A percentile compares a stretch with the other conserved stretches of the same genome.
Evolutionary conservation across 2,888 invertebrate species (phyloP).

Genomic region (Ashinkailepas kermadecensis): DNA sequence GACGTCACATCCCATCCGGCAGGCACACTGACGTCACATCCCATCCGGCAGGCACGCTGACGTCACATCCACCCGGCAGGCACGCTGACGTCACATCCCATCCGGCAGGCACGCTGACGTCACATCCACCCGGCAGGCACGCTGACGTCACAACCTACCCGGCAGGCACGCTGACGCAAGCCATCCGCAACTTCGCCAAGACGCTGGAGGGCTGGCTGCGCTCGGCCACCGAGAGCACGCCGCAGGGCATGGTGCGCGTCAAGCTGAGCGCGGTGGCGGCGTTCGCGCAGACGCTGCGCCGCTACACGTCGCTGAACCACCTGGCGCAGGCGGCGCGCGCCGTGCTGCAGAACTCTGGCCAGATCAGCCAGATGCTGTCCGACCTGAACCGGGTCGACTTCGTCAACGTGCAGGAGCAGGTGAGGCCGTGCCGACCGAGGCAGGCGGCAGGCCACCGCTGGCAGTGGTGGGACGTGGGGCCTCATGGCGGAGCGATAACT

Average conservation of each 20-base stretch:
- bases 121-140: no score
- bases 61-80: no score
- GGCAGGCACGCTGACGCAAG: conserved; percentile 73
- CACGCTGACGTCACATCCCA: no score
- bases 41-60: no score
- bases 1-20: no score
- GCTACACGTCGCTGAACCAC: conserved; percentile 96
- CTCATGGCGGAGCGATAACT: no score
- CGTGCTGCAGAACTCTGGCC: conserved; percentile 86
- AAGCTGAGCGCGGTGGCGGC: conserved; percentile 76
- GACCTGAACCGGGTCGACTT: conserved; percentile 97
- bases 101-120: no score
- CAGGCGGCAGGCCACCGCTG: no score
- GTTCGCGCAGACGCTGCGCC: conserved; percentile 86
- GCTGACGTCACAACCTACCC: no score
- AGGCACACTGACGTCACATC: no score
- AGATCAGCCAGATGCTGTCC: conserved; percentile 88
- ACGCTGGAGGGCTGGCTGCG: conserved; percentile 82
- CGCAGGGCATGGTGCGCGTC: conserved; percentile 68
- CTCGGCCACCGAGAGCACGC: conserved; percentile 73
- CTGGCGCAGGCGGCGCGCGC: conserved; percentile 91
- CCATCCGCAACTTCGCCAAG: conserved; percentile 85
- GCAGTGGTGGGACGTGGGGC: no score
- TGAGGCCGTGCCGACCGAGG: conserved; percentile 39
- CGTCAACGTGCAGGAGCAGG: conserved; percentile 82